A percentile compares a stretch with the other conserved stretches of the same genome.
Conservation (phyloP, 1,140 invertebrate species). For the Solenopsis invicta region DNA sequence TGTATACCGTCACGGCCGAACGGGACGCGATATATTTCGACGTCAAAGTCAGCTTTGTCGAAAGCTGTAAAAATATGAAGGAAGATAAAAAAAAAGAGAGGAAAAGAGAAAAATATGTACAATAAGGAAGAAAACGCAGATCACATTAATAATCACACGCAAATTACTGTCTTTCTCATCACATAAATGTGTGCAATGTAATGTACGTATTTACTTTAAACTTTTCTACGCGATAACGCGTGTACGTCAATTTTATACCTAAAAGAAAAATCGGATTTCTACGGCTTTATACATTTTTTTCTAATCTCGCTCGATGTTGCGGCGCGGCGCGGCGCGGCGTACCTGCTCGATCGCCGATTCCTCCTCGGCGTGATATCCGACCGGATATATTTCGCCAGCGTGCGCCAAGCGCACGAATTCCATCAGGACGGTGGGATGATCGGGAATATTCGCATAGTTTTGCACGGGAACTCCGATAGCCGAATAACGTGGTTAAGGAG, state of each 20-base stretch:
- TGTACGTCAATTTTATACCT: background rate
- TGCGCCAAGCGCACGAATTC: slow-evolving; percentile 63
- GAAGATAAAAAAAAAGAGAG: slow-evolving; percentile 28
- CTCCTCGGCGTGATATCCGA: slow-evolving; percentile 32
- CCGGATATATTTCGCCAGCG: slow-evolving; percentile 47
- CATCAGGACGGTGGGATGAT: slow-evolving; percentile 65
- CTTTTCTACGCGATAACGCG: background rate
- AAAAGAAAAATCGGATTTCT: slow-evolving; percentile 7
- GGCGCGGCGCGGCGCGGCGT: slow-evolving; percentile 3
- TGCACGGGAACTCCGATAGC: slow-evolving; percentile 74
- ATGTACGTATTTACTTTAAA: background rate
- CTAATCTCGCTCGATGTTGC: background rate
- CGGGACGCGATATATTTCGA: slow-evolving; percentile 48
- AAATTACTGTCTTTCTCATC: background rate
- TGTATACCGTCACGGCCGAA: slow-evolving; percentile 44
- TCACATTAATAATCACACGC: background rate
- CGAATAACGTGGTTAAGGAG: slow-evolving; percentile 77
- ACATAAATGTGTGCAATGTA: background rate
- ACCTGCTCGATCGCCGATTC: slow-evolving; percentile 53
- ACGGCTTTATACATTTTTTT: background rate
- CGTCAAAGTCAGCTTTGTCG: slow-evolving; percentile 62
- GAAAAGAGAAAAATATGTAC: slow-evolving; percentile 1
- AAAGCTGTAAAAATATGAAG: slow-evolving; percentile 51
- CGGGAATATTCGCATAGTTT: slow-evolving; percentile 81
- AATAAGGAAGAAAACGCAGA: background rate